Base-by-base conservation (phyloP, 2,797 vertebrate genomes). In the Coluber constrictor region DNA sequence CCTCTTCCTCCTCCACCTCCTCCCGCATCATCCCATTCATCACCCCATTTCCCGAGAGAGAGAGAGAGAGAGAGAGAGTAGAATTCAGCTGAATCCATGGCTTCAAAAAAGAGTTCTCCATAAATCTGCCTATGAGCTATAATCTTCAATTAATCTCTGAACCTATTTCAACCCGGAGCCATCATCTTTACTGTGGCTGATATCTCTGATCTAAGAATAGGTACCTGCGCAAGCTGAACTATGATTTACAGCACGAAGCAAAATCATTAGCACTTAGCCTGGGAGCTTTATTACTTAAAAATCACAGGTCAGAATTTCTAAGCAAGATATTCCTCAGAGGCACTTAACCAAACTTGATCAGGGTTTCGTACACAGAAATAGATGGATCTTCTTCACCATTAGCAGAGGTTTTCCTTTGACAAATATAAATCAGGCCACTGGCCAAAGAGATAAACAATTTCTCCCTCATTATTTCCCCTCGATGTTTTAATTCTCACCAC, bases 121-220 rank as follows among this genome's bases (percentile, higher is more conserved):
- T 63, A 61, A 59, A 88, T 92, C 93, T 91, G 92, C 63, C 91
- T 89, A 90, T 56, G 90, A 93, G 63, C 87, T 92, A 88, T 66
- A 86, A 92, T 92, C 91, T 88, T 90, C 92, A 94, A 94, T 90
- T 91, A 91, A 92, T 92, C 93, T 89, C 61, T 91, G 83, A 92
- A 90, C 55, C 92, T 83, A 91, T 91, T 93, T 94, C 63, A 91
- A 70, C 43, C 74, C 23, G 32, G 91, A 92, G 37, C 89, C 92
- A 88, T 89, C 90, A 88, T 86, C 59, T 92, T 92, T 91, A 90
- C 87, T 87, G 87, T 23, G 12, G 93, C 16, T 92, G 74, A 91
- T 87, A 87, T 87, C 87, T 90, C 92, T 89, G 90, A 93, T 92
- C 87, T 93, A 93, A 94, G 92, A 91, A 90, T 92, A 93, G 90